These are phyloP conservation scores for Acyrthosiphon pisum DNA, from an alignment of 1,140 invertebrate species.

Conservation along the genomic window DNA sequence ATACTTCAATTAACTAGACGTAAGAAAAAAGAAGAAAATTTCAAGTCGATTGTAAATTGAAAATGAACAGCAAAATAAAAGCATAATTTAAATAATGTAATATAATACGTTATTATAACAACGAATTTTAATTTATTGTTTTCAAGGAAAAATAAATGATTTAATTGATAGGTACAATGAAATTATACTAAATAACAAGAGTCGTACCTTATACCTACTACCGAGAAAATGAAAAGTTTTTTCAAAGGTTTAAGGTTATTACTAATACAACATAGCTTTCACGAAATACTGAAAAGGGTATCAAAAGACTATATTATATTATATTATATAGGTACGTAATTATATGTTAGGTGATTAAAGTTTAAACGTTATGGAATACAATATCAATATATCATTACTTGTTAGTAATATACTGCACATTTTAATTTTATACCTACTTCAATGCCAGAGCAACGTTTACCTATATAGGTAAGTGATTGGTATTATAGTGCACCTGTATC, in stretches of 20 bases:
- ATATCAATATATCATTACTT: not conserved
- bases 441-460: no score
- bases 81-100: not conserved
- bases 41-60: not conserved
- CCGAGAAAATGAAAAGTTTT: not conserved
- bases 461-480: not conserved
- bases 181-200: not conserved
- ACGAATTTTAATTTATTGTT: not conserved
- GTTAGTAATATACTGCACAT: not conserved
- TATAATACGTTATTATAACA: not conserved
- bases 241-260: not conserved
- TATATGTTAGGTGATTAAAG: not conserved
- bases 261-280: not conserved
- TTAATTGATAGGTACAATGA: not conserved
- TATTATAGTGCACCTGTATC: not conserved
- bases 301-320: not conserved
- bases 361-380: not conserved
- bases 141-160: not conserved
- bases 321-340: not conserved
- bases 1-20: conserved; percentile 41
- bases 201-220: not conserved
- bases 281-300: not conserved
- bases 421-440: not conserved
- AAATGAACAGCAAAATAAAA: not conserved
- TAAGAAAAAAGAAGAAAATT: not conserved